Percentiles rank a stretch among this genome's conserved stretches.
phyloP scores from a whole-genome alignment of 2,888 invertebrate species.

The Metacarcinus magister region DNA sequence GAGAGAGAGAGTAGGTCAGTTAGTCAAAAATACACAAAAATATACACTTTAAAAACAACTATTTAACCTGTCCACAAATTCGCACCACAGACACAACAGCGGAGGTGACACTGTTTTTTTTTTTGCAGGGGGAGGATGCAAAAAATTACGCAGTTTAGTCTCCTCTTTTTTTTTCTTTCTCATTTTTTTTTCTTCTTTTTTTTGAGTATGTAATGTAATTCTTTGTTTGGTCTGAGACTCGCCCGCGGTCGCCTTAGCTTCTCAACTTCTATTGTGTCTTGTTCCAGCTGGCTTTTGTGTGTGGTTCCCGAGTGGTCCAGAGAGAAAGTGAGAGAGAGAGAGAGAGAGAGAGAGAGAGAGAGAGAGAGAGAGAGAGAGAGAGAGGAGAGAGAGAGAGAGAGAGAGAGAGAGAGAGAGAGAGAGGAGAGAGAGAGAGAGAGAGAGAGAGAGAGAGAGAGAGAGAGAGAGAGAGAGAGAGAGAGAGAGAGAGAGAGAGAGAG shows the following conservation, averaged over 20 bases:
- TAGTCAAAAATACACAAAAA: background rate
- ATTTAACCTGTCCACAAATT: background rate
- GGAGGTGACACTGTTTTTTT: too few relatives aligned
- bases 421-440: too few relatives aligned
- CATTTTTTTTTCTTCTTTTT: too few relatives aligned
- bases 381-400: too few relatives aligned
- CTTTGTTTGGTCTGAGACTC: background rate
- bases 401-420: too few relatives aligned
- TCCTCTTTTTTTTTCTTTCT: background rate
- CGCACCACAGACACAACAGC: too few relatives aligned
- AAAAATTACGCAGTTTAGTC: background rate
- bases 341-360: too few relatives aligned
- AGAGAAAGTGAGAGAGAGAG: too few relatives aligned
- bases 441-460: too few relatives aligned
- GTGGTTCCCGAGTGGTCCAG: background rate
- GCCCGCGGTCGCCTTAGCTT: background rate
- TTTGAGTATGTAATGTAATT: background rate
- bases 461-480: too few relatives aligned
- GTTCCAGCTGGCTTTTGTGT: background rate
- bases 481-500: too few relatives aligned
- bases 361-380: too few relatives aligned
- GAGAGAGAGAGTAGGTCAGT: background rate
- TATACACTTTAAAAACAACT: background rate
- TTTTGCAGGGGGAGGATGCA: background rate
- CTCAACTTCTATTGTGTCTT: slow-evolving; percentile 8